Percentiles rank a stretch among this genome's conserved stretches.
Conservation (phyloP, 2,113 vertebrate species). For the Sisor rabdophorus region DNA sequence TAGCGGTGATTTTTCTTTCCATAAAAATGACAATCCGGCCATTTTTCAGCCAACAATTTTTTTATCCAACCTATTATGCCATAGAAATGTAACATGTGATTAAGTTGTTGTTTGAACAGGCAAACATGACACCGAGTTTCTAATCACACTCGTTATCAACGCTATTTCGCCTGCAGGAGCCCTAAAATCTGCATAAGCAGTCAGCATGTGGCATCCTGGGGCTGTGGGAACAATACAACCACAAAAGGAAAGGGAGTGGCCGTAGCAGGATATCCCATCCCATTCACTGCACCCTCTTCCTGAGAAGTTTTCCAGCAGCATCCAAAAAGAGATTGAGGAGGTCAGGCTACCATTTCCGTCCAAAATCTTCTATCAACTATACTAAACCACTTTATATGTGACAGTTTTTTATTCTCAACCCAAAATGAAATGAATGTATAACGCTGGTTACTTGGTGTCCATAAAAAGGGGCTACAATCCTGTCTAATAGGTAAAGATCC, state of each 20-base stretch:
- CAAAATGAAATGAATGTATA: not conserved
- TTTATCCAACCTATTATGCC: too few relatives aligned
- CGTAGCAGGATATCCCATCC: constrained; percentile 71
- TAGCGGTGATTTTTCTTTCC: too few relatives aligned
- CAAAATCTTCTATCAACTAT: constrained; percentile 66
- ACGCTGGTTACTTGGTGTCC: not conserved
- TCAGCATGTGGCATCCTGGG: constrained; percentile 40
- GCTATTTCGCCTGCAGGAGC: not conserved
- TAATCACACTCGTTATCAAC: not conserved
- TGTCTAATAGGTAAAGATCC: not conserved
- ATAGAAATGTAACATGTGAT: not conserved
- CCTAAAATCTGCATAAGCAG: constrained; percentile 8
- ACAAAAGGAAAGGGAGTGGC: constrained; percentile 60
- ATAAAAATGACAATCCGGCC: too few relatives aligned
- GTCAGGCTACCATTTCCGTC: constrained; percentile 59
- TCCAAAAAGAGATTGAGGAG: constrained; percentile 59
- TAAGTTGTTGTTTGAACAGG: not conserved
- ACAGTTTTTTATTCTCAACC: constrained; percentile 36
- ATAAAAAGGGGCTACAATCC: not conserved
- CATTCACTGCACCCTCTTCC: constrained; percentile 65
- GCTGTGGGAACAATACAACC: constrained; percentile 53
- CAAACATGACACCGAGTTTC: not conserved
- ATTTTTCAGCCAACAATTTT: too few relatives aligned
- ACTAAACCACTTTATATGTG: constrained; percentile 45
- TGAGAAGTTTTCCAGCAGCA: constrained; percentile 60